Evolutionary conservation across 2,797 vertebrate genomes (phyloP).

Genomic region (Pyrocephalus nanus): DNA sequence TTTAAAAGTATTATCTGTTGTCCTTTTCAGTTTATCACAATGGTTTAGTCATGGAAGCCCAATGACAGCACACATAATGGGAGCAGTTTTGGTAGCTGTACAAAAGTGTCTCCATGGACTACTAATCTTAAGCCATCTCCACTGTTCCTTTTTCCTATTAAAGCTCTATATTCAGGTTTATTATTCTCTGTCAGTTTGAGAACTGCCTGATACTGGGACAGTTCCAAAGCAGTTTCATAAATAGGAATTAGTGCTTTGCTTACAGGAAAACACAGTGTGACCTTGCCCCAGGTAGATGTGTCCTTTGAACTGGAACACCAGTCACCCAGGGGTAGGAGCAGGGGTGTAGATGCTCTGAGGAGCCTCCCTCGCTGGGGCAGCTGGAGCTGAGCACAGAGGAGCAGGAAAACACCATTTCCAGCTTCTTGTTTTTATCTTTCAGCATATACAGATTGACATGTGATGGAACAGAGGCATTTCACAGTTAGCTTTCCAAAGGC

Average conservation of each 20-base stretch:
- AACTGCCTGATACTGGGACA: not conserved
- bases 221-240: not conserved
- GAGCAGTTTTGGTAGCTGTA: not conserved
- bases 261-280: not conserved
- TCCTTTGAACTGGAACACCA: not conserved
- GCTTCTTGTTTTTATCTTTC: not conserved
- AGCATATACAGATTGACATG: not conserved
- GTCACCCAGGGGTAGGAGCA: not conserved
- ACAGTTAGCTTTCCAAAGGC: conserved; percentile 8
- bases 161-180: not conserved
- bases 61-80: not conserved
- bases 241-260: not conserved
- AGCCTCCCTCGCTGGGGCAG: not conserved
- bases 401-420: conserved; percentile 8
- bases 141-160: not conserved
- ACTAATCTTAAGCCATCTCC: conserved; percentile 9
- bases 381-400: not conserved
- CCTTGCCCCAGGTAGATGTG: not conserved
- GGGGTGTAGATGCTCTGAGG: not conserved
- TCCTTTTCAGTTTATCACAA: not conserved
- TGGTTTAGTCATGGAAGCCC: not conserved
- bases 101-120: not conserved
- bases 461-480: not conserved
- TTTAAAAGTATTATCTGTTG: not conserved
- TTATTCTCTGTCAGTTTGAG: not conserved